Evolutionary conservation across 2,888 invertebrate species (phyloP).

Genomic region (Apantesis nais): DNA sequence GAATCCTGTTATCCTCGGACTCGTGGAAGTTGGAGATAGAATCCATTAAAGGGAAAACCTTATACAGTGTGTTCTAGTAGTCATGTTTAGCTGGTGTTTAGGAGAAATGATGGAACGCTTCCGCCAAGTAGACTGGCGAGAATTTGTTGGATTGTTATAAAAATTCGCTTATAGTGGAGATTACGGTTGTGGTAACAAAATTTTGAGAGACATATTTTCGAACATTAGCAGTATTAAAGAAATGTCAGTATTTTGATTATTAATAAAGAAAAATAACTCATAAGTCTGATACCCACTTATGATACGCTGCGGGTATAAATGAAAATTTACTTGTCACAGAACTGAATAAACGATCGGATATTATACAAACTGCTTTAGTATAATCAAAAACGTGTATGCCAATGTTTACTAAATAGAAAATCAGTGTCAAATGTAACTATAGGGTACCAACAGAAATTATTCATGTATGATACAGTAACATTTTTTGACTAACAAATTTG

Average conservation of each 20-base stretch:
- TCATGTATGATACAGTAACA: constrained; percentile 63
- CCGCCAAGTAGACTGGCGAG: constrained; percentile 66
- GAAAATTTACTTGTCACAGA: constrained; percentile 54
- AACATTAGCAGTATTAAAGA: constrained; percentile 77
- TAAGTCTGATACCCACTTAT: constrained; percentile 76
- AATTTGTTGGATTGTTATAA: constrained; percentile 78
- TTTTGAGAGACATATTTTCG: constrained; percentile 83
- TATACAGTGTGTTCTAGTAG: constrained; percentile 61
- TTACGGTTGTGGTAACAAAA: constrained; percentile 82
- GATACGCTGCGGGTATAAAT: constrained; percentile 51
- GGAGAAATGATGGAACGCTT: constrained; percentile 59
- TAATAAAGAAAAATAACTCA: constrained; percentile 62
- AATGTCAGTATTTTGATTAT: constrained; percentile 77
- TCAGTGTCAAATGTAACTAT: constrained; percentile 81
- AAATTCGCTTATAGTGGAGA: constrained; percentile 76
- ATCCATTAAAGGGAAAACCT: constrained; percentile 35
- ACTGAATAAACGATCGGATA: constrained; percentile 61
- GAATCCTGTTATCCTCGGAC: constrained; percentile 68
- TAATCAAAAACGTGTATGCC: constrained; percentile 62
- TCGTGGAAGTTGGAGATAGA: constrained; percentile 64
- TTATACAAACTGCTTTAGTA: constrained; percentile 61
- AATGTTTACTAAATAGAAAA: constrained; percentile 62
- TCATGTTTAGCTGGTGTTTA: constrained; percentile 63
- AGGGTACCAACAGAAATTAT: constrained; percentile 75
- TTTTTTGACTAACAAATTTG: constrained; percentile 67